Conservation (phyloP, 2,888 invertebrate genomes). For the Augochlorella aurata region DNA sequence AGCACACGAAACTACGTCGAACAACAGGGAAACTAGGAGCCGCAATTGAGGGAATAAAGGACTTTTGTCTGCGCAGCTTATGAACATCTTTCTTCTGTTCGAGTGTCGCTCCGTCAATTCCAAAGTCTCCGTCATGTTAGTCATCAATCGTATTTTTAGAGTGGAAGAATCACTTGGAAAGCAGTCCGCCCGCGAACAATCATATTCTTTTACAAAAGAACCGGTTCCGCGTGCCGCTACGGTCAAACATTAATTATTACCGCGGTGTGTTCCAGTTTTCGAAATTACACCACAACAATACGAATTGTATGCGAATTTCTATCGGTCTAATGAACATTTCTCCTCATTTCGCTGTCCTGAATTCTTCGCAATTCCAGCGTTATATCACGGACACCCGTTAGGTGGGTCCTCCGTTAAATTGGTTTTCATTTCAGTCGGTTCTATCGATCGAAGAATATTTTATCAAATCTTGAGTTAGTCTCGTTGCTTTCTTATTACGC, state of each 20-base stretch:
- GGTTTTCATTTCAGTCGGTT: background rate
- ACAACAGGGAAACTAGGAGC: background rate
- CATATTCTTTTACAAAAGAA: conserved; percentile 6
- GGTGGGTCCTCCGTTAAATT: background rate
- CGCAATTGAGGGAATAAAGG: background rate
- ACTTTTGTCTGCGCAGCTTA: background rate
- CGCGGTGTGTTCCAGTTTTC: background rate
- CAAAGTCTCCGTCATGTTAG: conserved; percentile 12
- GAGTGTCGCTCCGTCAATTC: conserved; percentile 15
- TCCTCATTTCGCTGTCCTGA: background rate
- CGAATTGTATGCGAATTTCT: background rate
- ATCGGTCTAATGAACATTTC: background rate
- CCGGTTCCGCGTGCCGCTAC: background rate
- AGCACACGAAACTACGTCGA: background rate
- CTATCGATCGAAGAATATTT: no score
- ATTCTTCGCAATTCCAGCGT: background rate
- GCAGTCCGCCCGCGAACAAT: conserved; percentile 2
- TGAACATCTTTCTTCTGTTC: background rate
- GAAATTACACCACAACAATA: background rate
- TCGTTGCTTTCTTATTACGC: no score
- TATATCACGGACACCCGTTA: background rate
- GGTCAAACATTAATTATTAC: conserved; percentile 7
- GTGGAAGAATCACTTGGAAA: conserved; percentile 15
- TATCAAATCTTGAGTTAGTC: no score
- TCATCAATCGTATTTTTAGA: conserved; percentile 30